phyloP scores from a whole-genome alignment of 2,888 invertebrate genomes.

The Xanthia togata region DNA sequence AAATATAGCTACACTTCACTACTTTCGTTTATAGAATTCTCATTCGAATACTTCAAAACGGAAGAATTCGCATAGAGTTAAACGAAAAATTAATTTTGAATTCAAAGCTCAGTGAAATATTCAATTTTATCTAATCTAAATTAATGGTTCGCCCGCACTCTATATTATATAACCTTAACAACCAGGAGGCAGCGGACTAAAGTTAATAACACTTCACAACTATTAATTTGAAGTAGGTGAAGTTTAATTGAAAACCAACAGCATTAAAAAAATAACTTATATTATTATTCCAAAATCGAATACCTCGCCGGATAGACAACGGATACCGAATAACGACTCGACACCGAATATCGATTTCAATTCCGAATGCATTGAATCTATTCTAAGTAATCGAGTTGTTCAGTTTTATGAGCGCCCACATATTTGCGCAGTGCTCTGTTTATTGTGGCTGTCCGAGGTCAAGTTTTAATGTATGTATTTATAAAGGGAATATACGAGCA shows the following conservation, averaged over 20 bases:
- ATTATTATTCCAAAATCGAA: constrained; percentile 24
- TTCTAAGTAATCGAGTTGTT: constrained; percentile 57
- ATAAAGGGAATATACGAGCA: constrained; percentile 34
- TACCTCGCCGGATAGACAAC: background rate
- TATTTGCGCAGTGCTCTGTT: constrained; percentile 49
- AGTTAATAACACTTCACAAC: constrained; percentile 21
- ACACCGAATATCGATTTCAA: constrained; percentile 49
- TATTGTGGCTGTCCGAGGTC: constrained; percentile 55
- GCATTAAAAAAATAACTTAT: constrained; percentile 11
- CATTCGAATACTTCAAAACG: constrained; percentile 4
- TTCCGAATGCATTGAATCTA: constrained; percentile 50
- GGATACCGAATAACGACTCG: constrained; percentile 24
- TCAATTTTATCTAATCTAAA: background rate
- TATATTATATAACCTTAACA: background rate
- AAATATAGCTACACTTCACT: constrained; percentile 11
- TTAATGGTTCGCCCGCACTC: background rate
- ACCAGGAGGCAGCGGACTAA: background rate
- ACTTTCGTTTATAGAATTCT: constrained; percentile 11
- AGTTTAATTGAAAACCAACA: constrained; percentile 33
- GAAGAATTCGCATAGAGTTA: background rate
- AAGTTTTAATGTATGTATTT: constrained; percentile 58
- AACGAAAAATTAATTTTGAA: background rate
- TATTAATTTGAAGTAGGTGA: background rate
- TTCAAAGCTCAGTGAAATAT: background rate
- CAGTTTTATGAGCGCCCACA: constrained; percentile 55